Conservation (phyloP, 2,113 vertebrate genomes). For the Rhinolophus sinicus region DNA sequence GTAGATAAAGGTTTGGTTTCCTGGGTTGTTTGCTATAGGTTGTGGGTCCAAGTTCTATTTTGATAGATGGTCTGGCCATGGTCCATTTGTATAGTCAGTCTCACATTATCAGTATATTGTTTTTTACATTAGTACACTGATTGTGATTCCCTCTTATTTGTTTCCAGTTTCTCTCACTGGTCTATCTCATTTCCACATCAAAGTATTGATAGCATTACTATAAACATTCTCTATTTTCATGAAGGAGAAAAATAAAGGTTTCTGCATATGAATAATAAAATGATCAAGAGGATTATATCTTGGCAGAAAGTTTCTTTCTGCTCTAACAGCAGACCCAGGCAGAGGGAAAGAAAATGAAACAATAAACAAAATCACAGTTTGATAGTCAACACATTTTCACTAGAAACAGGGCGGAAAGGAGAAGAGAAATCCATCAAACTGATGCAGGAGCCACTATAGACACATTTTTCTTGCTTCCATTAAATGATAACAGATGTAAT, state of each 20-base stretch:
- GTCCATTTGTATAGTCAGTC: background rate
- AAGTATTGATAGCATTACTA: background rate
- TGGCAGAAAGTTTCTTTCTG: background rate
- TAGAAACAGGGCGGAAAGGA: background rate
- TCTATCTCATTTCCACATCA: slow-evolving; percentile 5
- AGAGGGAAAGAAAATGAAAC: background rate
- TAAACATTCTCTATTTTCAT: background rate
- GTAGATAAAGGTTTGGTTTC: background rate
- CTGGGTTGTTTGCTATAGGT: background rate
- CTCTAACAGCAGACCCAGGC: background rate
- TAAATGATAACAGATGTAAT: background rate
- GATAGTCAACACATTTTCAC: slow-evolving; percentile 21
- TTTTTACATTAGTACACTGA: background rate
- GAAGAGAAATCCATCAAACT: slow-evolving; percentile 1
- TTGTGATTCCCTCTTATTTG: background rate
- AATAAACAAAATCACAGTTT: slow-evolving; percentile 7
- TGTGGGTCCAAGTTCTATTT: background rate
- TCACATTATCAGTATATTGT: background rate
- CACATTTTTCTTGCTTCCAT: background rate
- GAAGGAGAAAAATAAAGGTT: slow-evolving; percentile 45
- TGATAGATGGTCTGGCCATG: background rate
- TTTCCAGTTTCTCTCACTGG: background rate
- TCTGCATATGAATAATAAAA: slow-evolving; percentile 29
- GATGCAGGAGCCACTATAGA: background rate
- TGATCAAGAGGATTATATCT: background rate